Conservation (phyloP, 2,797 vertebrate species). For the Rhincodon typus region DNA sequence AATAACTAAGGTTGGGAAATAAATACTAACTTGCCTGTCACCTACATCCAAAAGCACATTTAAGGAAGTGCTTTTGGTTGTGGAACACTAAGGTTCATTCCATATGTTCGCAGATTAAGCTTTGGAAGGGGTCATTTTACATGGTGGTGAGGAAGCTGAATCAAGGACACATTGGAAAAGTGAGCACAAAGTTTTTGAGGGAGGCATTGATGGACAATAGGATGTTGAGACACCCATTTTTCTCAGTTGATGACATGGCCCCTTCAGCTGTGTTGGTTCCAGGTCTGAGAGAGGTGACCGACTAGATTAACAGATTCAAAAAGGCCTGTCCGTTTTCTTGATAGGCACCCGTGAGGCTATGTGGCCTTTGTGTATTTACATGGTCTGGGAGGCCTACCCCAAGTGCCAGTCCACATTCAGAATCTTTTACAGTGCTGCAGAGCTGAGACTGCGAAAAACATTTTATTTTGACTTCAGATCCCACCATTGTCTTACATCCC, state of each 20-base stretch:
- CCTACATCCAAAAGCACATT: background rate
- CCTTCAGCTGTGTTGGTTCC: background rate
- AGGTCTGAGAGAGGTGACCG: background rate
- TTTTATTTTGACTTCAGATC: background rate
- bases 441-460: background rate
- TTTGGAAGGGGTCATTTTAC: background rate
- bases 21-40: background rate
- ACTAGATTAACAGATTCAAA: background rate
- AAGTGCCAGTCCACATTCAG: background rate
- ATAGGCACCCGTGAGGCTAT: background rate
- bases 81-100: background rate
- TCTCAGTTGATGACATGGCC: background rate
- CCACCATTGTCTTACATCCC: background rate
- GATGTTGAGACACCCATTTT: background rate
- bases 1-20: background rate
- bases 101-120: background rate
- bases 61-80: background rate
- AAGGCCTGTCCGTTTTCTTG: background rate
- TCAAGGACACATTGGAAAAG: background rate
- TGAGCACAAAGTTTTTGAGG: background rate
- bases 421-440: background rate
- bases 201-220: background rate
- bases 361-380: background rate
- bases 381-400: background rate
- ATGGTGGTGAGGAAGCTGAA: background rate